Evolutionary conservation across 1,140 invertebrate species (phyloP).

Genomic region (Euura lappo): DNA sequence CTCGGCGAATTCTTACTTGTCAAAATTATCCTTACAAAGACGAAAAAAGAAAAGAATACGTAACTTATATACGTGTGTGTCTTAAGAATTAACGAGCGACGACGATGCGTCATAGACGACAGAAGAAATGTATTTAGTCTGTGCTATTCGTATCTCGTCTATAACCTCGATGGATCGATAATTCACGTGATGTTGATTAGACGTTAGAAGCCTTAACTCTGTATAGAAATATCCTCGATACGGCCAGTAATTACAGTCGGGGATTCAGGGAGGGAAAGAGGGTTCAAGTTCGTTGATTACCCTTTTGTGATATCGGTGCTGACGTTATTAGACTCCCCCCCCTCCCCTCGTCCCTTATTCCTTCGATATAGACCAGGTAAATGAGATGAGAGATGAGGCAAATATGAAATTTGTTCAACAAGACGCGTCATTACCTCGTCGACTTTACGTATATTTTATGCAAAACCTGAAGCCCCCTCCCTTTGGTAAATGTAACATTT

Average conservation of each 20-base stretch:
- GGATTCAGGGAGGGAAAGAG: background rate
- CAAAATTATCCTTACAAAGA: too few relatives aligned
- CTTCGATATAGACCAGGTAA: background rate
- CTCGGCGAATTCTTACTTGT: too few relatives aligned
- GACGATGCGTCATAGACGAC: too few relatives aligned
- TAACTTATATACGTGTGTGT: too few relatives aligned
- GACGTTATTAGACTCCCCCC: background rate
- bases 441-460: background rate
- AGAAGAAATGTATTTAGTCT: too few relatives aligned
- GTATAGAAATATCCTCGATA: too few relatives aligned
- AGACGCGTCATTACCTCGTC: background rate
- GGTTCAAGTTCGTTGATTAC: background rate
- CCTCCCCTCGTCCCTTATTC: background rate
- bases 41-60: too few relatives aligned
- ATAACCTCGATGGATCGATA: too few relatives aligned
- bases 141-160: too few relatives aligned
- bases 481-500: background rate
- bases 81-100: too few relatives aligned
- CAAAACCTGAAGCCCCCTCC: background rate
- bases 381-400: background rate
- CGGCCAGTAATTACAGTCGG: background rate
- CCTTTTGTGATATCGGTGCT: background rate
- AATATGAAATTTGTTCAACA: background rate
- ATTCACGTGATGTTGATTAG: too few relatives aligned
- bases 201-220: too few relatives aligned